These are phyloP conservation scores for Cacoxenus indagator DNA, from an alignment of 2,888 invertebrate genomes.

Conservation along the genomic window DNA sequence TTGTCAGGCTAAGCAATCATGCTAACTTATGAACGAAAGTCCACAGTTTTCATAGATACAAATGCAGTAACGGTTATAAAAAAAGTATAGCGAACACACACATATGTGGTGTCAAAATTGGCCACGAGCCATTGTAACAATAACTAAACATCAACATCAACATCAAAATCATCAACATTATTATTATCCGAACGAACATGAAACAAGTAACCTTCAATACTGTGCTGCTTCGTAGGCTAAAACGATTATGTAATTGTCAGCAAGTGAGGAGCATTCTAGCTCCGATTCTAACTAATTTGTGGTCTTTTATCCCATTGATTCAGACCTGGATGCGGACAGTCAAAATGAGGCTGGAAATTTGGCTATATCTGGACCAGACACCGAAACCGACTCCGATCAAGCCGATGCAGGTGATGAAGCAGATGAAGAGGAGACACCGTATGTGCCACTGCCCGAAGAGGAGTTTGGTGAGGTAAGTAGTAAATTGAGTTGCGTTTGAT, in stretches of 20 bases:
- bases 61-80: neutral
- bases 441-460: constrained; percentile 74
- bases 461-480: constrained; percentile 74
- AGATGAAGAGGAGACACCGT: constrained; percentile 73
- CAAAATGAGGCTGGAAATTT: constrained; percentile 76
- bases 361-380: constrained; percentile 68
- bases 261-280: neutral
- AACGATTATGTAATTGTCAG: constrained; percentile 29
- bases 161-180: too few relatives aligned
- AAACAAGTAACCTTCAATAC: constrained; percentile 3
- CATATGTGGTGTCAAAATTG: neutral
- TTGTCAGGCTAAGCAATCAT: too few relatives aligned
- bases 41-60: neutral
- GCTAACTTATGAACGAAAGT: too few relatives aligned
- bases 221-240: constrained; percentile 20
- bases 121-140: neutral
- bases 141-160: neutral
- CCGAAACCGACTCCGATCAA: constrained; percentile 77
- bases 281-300: neutral
- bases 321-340: constrained; percentile 81
- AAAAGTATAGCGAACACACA: neutral
- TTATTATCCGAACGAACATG: too few relatives aligned
- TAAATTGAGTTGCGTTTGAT: neutral
- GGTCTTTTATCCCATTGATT: constrained; percentile 31
- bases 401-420: constrained; percentile 31